Evolutionary conservation across 2,113 vertebrate species (phyloP).

Genomic region (Hassar affinis): DNA sequence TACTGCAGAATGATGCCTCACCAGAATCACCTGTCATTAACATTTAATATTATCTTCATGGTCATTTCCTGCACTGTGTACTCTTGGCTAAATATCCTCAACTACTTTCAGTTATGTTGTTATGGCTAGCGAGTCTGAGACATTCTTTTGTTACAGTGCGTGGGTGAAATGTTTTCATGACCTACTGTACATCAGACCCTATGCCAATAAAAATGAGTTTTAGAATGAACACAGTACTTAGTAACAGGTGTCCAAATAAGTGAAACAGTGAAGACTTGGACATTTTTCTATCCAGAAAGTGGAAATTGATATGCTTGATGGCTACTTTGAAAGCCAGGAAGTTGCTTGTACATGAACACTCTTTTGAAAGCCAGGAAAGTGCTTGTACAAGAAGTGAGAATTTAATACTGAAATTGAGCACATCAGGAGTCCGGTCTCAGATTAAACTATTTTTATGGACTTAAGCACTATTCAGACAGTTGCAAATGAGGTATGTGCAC

Average conservation of each 20-base stretch:
- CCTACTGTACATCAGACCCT: background rate
- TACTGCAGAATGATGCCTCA: background rate
- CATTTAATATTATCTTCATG: background rate
- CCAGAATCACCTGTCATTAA: background rate
- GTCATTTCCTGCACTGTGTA: background rate
- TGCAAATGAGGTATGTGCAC: background rate
- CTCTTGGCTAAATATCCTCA: background rate
- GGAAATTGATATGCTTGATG: background rate
- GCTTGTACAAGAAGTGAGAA: background rate
- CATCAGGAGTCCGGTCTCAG: background rate
- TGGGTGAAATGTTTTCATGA: background rate
- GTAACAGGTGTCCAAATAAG: constrained; percentile 5
- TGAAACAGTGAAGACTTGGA: background rate
- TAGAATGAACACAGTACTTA: background rate
- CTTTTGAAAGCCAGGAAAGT: no score
- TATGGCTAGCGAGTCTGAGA: background rate
- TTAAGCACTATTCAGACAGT: background rate
- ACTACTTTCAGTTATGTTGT: background rate
- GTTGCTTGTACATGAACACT: background rate
- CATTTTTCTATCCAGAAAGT: background rate
- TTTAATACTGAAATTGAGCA: background rate
- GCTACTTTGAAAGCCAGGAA: background rate
- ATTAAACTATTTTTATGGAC: background rate
- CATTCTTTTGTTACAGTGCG: background rate
- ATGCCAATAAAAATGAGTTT: background rate